Evolutionary conservation across 2,113 vertebrate genomes (phyloP), one percentile per base, ranked within the genome.

Genomic region (Willisornis vidua): DNA sequence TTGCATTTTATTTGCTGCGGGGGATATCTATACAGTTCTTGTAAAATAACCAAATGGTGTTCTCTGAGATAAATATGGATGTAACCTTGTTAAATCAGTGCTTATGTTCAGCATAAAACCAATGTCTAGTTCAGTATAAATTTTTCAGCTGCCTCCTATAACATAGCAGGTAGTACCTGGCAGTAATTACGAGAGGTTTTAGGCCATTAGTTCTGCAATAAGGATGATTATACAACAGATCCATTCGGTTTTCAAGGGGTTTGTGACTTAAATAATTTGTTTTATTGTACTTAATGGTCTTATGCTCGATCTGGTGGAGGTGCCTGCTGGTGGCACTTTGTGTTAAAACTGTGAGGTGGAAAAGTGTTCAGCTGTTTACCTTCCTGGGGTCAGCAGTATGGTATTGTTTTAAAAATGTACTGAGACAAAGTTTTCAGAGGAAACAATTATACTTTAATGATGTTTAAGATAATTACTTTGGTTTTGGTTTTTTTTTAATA

Each of bases 231-330:
- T 93, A 31, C 57, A 89, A 68, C 79, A 85, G 92, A 68, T 55
- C 46, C 52, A 88, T 91, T 77, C 88, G 79, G 90, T 82, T 96
- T 66, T 94, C 25, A 81, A 51, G 90, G 78, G 41, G 20, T 22
- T 3, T 90, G 57, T 58, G 68, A 82, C 90, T 87, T 94, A 78
- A 76, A 90, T 92, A 2, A 89, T 94, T 96, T 91, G 39, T 91
- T 97, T 97, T 92, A 62, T 90, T 86, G 84, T 93, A 62, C 16
- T 72, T 93, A 87, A 79, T 97, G 92, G 73, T 55, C 22, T 89
- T 87, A 25, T 35, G 22, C 73, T 92, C 12, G 28, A 39, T 94
- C 52, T 96, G 26, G 45, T 85, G 76, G 65, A 52, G 26, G 45
- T 93, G 74, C 55, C 67, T 78, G 67, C 51, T 93, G 67, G 57